Conservation (phyloP, 2,888 invertebrate genomes). For the Heliconius cydno region DNA sequence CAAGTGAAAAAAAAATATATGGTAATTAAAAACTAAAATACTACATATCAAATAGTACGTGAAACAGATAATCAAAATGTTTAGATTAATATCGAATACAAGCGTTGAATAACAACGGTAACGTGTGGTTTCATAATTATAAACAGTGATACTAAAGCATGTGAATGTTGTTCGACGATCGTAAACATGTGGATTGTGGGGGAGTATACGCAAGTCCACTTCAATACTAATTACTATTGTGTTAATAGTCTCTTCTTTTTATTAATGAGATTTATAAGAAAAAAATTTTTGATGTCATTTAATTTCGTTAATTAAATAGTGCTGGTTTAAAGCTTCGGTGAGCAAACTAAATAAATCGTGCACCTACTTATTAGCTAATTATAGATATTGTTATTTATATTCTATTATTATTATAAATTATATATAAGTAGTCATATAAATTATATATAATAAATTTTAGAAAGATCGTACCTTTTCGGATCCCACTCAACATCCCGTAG, state of each 20-base stretch:
- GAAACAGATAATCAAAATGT: constrained; percentile 38
- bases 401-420: not conserved
- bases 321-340: not conserved
- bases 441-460: no score
- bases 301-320: not conserved
- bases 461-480: not conserved
- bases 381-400: not conserved
- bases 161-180: constrained; percentile 49
- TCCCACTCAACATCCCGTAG: not conserved
- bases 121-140: constrained; percentile 47
- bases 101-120: constrained; percentile 36
- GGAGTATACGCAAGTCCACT: constrained; percentile 6
- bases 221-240: not conserved
- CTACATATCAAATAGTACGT: constrained; percentile 19
- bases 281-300: not conserved
- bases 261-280: not conserved
- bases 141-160: constrained; percentile 49
- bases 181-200: constrained; percentile 45
- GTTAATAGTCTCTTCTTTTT: not conserved
- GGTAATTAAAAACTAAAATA: not conserved
- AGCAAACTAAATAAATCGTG: not conserved
- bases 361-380: not conserved
- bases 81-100: constrained; percentile 39
- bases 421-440: no score
- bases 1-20: no score